Conservation (phyloP, 2,888 invertebrate species). For the Schrankia costaestrigalis region DNA sequence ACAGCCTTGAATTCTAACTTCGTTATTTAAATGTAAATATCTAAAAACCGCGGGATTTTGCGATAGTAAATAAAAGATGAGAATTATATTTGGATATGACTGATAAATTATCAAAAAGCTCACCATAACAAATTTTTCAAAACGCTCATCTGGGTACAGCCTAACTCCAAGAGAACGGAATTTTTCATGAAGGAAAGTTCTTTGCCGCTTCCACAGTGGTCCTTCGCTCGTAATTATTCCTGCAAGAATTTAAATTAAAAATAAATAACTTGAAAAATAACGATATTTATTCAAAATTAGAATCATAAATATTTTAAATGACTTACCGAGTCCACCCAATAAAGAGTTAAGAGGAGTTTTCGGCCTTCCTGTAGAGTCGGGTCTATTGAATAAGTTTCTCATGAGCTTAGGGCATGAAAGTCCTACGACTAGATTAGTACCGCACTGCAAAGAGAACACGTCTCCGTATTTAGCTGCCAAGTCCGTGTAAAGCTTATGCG, state of each 20-base stretch:
- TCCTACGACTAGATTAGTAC: constrained; percentile 88
- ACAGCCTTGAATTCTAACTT: too few species aligned
- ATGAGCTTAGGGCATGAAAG: constrained; percentile 89
- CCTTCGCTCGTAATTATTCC: constrained; percentile 80
- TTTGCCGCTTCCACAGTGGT: constrained; percentile 90
- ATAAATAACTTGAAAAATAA: not conserved
- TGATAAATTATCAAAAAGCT: constrained; percentile 40
- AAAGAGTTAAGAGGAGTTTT: constrained; percentile 89
- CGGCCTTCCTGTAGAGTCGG: constrained; percentile 90
- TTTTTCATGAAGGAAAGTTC: constrained; percentile 89
- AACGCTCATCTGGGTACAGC: constrained; percentile 83
- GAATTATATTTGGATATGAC: too few species aligned
- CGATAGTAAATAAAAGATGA: too few species aligned
- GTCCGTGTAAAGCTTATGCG: constrained; percentile 85
- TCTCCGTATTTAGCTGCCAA: constrained; percentile 88
- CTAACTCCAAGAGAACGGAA: constrained; percentile 91
- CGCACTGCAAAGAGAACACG: constrained; percentile 86
- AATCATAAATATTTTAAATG: too few species aligned
- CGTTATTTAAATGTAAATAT: too few species aligned
- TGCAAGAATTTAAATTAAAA: constrained; percentile 17
- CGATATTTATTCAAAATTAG: too few species aligned
- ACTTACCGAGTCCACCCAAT: constrained; percentile 91
- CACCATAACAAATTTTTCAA: constrained; percentile 89
- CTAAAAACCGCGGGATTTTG: too few species aligned
- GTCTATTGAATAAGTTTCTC: constrained; percentile 87